phyloP scores from a whole-genome alignment of 2,888 invertebrate species.

The Drosophila paramelanica region DNA sequence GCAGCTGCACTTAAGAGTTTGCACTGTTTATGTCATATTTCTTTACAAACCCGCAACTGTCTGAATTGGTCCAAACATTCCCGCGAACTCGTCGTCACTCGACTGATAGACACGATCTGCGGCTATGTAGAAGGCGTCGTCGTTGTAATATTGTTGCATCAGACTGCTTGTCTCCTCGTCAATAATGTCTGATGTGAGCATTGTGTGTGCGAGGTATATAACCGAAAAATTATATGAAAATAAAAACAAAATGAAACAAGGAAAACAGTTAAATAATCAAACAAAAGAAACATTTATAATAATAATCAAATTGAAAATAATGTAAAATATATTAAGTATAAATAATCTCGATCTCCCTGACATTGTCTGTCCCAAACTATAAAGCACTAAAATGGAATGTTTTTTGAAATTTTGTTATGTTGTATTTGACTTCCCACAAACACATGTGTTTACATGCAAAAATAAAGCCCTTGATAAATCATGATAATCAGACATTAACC shows the following conservation, averaged over 20 bases:
- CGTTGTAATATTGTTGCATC: slow-evolving; percentile 84
- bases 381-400: neutral
- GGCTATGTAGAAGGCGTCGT: slow-evolving; percentile 84
- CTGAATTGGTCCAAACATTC: slow-evolving; percentile 84
- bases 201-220: neutral
- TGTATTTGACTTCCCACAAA: too few species aligned
- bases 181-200: slow-evolving; percentile 74
- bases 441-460: too few species aligned
- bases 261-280: slow-evolving; percentile 5
- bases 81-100: slow-evolving; percentile 84
- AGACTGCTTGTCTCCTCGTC: slow-evolving; percentile 82
- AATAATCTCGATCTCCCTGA: too few species aligned
- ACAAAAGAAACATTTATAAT: neutral
- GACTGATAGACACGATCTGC: slow-evolving; percentile 84
- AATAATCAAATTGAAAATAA: neutral
- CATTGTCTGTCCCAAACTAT: too few species aligned
- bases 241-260: slow-evolving; percentile 21
- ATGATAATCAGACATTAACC: neutral
- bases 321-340: neutral
- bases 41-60: slow-evolving; percentile 84
- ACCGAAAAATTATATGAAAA: slow-evolving; percentile 34
- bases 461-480: too few species aligned
- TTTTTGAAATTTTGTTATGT: too few species aligned
- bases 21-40: slow-evolving; percentile 19
- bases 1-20: slow-evolving; percentile 20